Conservation (phyloP, 92 coral and sea anemone species). For the Muricea muricata region DNA sequence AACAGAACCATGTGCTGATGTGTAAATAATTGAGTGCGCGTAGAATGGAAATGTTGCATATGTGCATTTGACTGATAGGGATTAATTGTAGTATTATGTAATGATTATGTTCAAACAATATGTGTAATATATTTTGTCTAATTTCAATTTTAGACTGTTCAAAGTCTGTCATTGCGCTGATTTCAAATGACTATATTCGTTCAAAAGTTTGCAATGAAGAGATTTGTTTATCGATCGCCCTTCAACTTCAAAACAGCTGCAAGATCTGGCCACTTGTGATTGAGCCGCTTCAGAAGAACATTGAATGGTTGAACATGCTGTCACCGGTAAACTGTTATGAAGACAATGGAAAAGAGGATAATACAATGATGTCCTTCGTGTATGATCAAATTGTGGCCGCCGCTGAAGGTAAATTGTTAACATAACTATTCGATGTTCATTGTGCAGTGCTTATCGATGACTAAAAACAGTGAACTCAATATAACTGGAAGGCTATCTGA, state of each 20-base stretch:
- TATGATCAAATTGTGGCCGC: neutral
- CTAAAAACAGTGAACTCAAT: too few species aligned
- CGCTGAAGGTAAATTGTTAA: neutral
- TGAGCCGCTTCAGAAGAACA: constrained; percentile 71
- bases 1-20: too few species aligned
- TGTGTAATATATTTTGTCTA: too few species aligned
- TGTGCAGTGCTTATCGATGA: too few species aligned
- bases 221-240: constrained; percentile 75
- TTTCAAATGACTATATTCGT: constrained; percentile 85
- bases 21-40: too few species aligned
- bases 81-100: too few species aligned
- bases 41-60: too few species aligned
- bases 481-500: too few species aligned
- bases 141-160: constrained; percentile 63
- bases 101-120: too few species aligned
- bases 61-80: too few species aligned
- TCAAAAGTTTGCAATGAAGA: constrained; percentile 94
- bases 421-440: neutral
- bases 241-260: constrained; percentile 43
- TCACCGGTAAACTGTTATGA: constrained; percentile 71
- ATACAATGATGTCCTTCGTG: neutral
- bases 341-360: neutral
- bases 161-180: constrained; percentile 68
- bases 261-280: constrained; percentile 71
- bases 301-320: constrained; percentile 79